Percentiles rank a stretch among this genome's conserved stretches.
Evolutionary conservation across 2,113 vertebrate genomes (phyloP).

Genomic region (Bubalus kerabau): DNA sequence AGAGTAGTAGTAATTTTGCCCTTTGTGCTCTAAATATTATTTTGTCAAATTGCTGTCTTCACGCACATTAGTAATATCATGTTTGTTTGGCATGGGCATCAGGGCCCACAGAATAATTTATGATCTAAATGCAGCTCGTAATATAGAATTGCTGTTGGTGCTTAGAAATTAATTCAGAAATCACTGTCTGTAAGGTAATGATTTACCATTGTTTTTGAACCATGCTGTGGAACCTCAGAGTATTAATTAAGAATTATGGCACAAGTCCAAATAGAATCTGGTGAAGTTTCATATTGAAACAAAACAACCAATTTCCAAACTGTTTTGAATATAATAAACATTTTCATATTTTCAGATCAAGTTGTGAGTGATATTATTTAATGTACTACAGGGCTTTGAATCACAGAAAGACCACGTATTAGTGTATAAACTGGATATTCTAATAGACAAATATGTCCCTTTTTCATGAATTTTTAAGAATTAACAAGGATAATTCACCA

Average conservation of each 20-base stretch:
- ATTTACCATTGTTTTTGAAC: slow-evolving; percentile 63
- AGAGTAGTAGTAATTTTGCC: slow-evolving; percentile 63
- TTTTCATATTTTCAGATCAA: slow-evolving; percentile 13
- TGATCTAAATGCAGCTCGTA: slow-evolving; percentile 39
- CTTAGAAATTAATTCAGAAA: slow-evolving; percentile 56
- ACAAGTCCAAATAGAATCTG: slow-evolving; percentile 30
- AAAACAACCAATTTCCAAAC: slow-evolving; percentile 8
- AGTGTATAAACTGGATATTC: neutral
- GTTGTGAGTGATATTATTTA: neutral
- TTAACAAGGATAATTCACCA: neutral
- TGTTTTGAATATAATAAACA: slow-evolving; percentile 23
- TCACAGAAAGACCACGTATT: neutral
- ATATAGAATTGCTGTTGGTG: slow-evolving; percentile 44
- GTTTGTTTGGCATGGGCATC: slow-evolving; percentile 54
- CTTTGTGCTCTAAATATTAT: slow-evolving; percentile 55
- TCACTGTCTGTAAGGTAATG: slow-evolving; percentile 36
- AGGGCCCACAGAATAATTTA: slow-evolving; percentile 47
- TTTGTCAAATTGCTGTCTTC: slow-evolving; percentile 51
- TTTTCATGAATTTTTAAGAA: neutral
- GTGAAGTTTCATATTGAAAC: slow-evolving; percentile 28
- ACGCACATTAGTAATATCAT: slow-evolving; percentile 45
- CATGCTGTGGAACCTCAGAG: slow-evolving; percentile 31
- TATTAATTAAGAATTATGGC: slow-evolving; percentile 46
- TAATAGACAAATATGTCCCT: neutral
- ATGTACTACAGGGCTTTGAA: neutral